A percentile compares a stretch with the other conserved stretches of the same genome.
Conservation (phyloP, 2,888 invertebrate species). For the Sarcophaga variegata region DNA sequence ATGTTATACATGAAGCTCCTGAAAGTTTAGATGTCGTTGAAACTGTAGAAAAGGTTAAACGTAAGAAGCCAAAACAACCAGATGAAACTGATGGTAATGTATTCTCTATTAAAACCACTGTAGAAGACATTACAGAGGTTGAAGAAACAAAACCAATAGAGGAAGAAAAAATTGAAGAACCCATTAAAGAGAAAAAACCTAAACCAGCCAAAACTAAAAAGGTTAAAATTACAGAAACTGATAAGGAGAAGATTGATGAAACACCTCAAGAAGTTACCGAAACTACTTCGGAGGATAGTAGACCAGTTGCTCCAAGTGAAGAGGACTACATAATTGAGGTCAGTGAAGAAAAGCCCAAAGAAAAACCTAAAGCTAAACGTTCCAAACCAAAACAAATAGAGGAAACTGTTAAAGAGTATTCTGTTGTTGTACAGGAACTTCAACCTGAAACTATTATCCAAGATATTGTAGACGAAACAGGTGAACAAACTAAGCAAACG, state of each 20-base stretch:
- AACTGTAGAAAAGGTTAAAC: constrained; percentile 70
- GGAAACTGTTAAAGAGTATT: constrained; percentile 71
- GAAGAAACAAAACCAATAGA: constrained; percentile 69
- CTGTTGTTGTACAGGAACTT: constrained; percentile 76
- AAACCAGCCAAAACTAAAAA: constrained; percentile 69
- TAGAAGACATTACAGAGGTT: constrained; percentile 77
- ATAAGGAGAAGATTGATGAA: constrained; percentile 82
- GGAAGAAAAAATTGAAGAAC: constrained; percentile 73
- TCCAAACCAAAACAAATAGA: constrained; percentile 60
- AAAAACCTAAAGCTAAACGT: constrained; percentile 71
- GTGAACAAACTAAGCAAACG: constrained; percentile 77
- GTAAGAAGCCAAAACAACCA: constrained; percentile 54
- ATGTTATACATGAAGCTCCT: constrained; percentile 77
- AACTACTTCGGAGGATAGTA: constrained; percentile 42
- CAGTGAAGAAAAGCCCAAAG: constrained; percentile 66
- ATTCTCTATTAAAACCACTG: constrained; percentile 74
- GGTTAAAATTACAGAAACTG: constrained; percentile 73
- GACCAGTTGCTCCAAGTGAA: not conserved
- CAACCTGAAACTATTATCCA: constrained; percentile 79
- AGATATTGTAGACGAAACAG: constrained; percentile 78
- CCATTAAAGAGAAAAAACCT: constrained; percentile 64
- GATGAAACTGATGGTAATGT: constrained; percentile 65
- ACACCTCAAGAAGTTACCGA: constrained; percentile 69
- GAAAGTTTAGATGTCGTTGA: constrained; percentile 69
- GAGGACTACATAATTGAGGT: constrained; percentile 54